Percentiles rank a stretch among this genome's conserved stretches.
phyloP scores from a whole-genome alignment of 2,797 vertebrate species.

The Poeciliopsis turneri region DNA sequence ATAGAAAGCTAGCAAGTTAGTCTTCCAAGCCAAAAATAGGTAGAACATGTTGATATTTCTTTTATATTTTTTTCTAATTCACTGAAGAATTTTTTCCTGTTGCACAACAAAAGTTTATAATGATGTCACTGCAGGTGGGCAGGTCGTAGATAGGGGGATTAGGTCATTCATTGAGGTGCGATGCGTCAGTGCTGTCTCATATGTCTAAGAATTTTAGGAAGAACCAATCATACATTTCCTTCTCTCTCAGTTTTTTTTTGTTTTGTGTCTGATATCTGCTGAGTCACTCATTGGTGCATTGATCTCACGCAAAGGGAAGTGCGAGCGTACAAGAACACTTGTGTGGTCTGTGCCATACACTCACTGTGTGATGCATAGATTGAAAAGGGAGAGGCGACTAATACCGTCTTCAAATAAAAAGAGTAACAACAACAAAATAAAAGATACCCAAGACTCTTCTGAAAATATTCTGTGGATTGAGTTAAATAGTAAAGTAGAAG shows the following conservation, averaged over 20 bases:
- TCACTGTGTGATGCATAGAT: slow-evolving; percentile 13
- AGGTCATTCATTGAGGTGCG: slow-evolving; percentile 47
- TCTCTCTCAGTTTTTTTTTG: slow-evolving; percentile 12
- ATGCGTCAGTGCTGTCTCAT: slow-evolving; percentile 53
- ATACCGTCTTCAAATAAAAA: background rate
- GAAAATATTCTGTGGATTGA: background rate
- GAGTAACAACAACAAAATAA: background rate
- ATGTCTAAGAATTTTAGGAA: slow-evolving; percentile 59
- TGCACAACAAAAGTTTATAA: background rate
- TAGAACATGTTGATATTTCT: background rate
- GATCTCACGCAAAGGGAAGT: slow-evolving; percentile 54
- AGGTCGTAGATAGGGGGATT: slow-evolving; percentile 28
- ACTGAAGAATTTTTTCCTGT: background rate
- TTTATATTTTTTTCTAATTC: background rate
- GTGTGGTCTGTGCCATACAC: slow-evolving; percentile 58
- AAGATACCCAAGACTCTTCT: background rate
- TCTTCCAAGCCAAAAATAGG: background rate
- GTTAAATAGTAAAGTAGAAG: background rate
- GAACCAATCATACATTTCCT: slow-evolving; percentile 13
- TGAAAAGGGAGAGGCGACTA: background rate
- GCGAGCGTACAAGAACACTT: slow-evolving; percentile 71
- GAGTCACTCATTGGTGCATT: slow-evolving; percentile 60
- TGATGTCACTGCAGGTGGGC: background rate
- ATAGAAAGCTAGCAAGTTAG: background rate
- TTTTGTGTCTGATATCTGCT: slow-evolving; percentile 59